Percentiles rank a stretch among this genome's conserved stretches.
phyloP scores from a whole-genome alignment of 2,113 vertebrate species.

The Carollia perspicillata region DNA sequence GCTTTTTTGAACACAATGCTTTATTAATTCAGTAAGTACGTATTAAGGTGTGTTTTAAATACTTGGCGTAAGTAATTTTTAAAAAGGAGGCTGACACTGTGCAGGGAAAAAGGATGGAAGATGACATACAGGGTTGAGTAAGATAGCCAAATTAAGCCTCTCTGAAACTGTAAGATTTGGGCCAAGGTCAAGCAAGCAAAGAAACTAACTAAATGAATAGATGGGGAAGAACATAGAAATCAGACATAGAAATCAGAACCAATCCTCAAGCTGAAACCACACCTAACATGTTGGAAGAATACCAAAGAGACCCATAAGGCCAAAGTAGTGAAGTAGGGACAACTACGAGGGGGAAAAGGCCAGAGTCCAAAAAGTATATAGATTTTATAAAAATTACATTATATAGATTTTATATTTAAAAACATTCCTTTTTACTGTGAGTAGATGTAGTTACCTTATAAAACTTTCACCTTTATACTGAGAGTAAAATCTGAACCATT shows the following conservation, averaged over 20 bases:
- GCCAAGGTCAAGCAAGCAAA: neutral
- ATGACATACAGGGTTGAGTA: neutral
- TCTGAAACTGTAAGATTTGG: neutral
- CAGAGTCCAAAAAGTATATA: neutral
- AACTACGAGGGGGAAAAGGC: neutral
- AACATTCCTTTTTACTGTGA: neutral
- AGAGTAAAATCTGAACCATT: neutral
- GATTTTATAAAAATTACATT: neutral
- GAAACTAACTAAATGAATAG: neutral
- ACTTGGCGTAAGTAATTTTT: neutral
- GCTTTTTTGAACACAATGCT: neutral
- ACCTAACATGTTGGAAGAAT: neutral
- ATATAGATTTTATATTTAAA: neutral
- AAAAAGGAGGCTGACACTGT: neutral
- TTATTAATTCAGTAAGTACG: neutral
- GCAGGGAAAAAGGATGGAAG: neutral
- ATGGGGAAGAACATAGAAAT: neutral
- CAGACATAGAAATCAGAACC: neutral
- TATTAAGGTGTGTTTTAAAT: neutral
- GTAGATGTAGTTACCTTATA: neutral
- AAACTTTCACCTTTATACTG: neutral
- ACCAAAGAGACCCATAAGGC: neutral
- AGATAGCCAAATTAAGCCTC: neutral
- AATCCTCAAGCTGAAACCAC: neutral
- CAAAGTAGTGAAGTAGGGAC: neutral